These are phyloP conservation scores for Oenanthe oenanthe DNA, from an alignment of 2,113 vertebrate species.

Conservation along the genomic window DNA sequence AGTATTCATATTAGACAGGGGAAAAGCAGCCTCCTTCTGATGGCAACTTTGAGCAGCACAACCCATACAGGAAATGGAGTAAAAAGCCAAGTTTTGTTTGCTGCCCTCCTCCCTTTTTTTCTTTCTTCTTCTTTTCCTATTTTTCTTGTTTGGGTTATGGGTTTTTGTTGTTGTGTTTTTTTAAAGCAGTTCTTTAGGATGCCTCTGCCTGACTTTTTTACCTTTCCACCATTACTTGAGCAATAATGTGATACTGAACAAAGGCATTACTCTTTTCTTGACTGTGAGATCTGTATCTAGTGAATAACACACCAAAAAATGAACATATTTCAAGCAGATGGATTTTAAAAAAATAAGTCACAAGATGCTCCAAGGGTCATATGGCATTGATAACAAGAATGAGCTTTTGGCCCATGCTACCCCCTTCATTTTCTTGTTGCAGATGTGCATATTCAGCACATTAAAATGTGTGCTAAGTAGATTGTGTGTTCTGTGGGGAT, in stretches of 20 bases:
- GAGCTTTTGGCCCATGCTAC: background rate
- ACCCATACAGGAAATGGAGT: background rate
- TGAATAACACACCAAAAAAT: background rate
- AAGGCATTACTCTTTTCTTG: background rate
- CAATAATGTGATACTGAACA: background rate
- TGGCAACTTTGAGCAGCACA: background rate
- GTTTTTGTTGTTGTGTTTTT: background rate
- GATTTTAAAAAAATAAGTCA: background rate
- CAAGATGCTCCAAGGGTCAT: background rate
- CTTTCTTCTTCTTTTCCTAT: background rate
- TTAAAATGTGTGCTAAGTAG: background rate
- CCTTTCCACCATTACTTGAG: background rate
- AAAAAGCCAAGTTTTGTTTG: background rate
- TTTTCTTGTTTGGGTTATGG: background rate
- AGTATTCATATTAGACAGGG: background rate
- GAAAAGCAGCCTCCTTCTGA: constrained; percentile 5
- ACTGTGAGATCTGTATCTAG: background rate
- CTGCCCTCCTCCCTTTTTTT: fast-evolving
- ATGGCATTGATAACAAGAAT: background rate
- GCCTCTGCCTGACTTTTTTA: background rate
- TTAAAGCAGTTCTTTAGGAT: background rate
- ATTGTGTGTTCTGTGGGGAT: fast-evolving
- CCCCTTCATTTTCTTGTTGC: background rate
- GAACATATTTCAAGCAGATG: background rate
- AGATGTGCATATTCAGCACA: background rate